phyloP scores from a whole-genome alignment of 2,113 vertebrate species.

The Ochotona princeps region DNA sequence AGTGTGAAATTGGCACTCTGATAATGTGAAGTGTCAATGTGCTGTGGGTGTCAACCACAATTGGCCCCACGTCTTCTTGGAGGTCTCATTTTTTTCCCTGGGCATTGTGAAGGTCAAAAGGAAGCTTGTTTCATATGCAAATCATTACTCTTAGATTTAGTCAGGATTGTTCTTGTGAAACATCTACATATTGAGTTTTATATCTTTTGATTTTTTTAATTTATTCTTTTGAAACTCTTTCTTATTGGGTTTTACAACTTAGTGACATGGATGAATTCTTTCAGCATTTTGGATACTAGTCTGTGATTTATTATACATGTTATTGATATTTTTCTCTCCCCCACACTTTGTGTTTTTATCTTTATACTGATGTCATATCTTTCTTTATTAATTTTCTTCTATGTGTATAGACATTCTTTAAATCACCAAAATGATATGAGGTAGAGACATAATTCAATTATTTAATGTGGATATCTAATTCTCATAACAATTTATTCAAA shows the following conservation, averaged over 20 bases:
- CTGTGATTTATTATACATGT: not conserved
- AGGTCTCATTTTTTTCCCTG: not conserved
- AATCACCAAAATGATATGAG: not conserved
- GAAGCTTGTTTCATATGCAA: not conserved
- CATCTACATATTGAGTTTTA: not conserved
- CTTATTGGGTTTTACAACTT: not conserved
- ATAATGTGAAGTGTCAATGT: too few species aligned
- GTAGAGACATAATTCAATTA: not conserved
- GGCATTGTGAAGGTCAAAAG: too few species aligned
- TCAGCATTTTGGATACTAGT: not conserved
- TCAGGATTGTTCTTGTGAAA: not conserved
- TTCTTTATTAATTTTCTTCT: constrained; percentile 43
- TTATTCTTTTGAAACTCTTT: not conserved
- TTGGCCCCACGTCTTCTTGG: not conserved
- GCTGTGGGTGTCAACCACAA: too few species aligned
- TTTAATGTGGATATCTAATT: not conserved
- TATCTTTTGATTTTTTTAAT: too few species aligned
- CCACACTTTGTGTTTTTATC: not conserved
- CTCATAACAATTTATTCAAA: not conserved
- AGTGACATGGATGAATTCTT: not conserved
- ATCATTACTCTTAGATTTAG: not conserved
- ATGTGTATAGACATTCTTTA: not conserved
- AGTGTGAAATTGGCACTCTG: too few species aligned
- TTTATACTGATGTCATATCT: not conserved
- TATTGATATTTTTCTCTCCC: not conserved